These are phyloP conservation scores for Formica aserva DNA, from an alignment of 2,888 invertebrate genomes.

Conservation along the genomic window DNA sequence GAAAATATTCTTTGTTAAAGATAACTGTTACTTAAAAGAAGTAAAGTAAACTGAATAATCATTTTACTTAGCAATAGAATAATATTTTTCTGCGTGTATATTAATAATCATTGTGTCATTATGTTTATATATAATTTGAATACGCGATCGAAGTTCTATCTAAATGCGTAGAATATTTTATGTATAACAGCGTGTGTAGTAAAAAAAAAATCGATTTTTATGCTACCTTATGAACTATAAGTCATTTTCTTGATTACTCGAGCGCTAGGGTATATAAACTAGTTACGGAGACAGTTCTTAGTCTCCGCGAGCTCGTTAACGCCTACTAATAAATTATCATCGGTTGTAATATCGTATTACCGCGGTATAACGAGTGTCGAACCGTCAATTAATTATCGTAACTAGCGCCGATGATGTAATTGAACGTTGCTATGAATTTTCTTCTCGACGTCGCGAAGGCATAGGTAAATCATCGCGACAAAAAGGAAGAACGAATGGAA, in stretches of 20 bases:
- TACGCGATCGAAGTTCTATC: background rate
- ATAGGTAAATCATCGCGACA: constrained; percentile 19
- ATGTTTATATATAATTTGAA: background rate
- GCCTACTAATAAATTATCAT: constrained; percentile 25
- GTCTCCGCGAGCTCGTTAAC: constrained; percentile 6
- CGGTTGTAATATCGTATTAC: background rate
- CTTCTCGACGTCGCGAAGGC: background rate
- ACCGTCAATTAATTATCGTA: constrained; percentile 24
- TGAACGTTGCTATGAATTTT: constrained; percentile 30
- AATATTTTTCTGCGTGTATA: background rate
- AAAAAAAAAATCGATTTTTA: background rate
- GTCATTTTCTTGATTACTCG: constrained; percentile 1
- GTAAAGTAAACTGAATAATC: too few species aligned
- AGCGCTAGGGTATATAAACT: background rate
- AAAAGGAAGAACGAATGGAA: constrained; percentile 24
- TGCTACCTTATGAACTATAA: background rate
- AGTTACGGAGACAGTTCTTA: background rate
- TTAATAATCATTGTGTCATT: background rate
- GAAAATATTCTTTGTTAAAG: too few species aligned
- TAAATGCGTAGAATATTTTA: background rate
- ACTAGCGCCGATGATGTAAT: constrained; percentile 4
- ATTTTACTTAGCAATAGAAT: too few species aligned
- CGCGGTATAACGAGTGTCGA: background rate
- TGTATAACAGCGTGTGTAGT: background rate
- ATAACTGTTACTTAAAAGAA: too few species aligned